These are phyloP conservation scores for Mylabris sibirica DNA, from an alignment of 2,888 invertebrate genomes.

Conservation along the genomic window DNA sequence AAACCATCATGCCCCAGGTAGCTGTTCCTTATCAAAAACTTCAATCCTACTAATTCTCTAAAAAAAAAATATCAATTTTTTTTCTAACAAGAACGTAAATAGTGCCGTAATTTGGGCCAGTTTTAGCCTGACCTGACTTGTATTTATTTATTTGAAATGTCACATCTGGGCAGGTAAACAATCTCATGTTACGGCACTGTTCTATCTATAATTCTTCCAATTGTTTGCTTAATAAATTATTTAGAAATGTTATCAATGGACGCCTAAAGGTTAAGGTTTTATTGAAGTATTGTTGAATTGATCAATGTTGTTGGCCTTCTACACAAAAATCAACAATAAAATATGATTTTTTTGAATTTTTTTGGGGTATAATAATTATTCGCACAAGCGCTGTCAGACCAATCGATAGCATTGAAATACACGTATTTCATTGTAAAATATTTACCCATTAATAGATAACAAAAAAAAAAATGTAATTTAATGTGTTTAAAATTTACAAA, in stretches of 20 bases:
- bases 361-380: background rate
- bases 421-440: background rate
- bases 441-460: background rate
- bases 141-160: too few species aligned
- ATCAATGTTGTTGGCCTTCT: background rate
- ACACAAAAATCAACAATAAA: background rate
- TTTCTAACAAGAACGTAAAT: background rate
- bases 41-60: constrained; percentile 8
- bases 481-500: background rate
- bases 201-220: background rate
- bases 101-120: background rate
- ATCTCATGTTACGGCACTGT: background rate
- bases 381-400: background rate
- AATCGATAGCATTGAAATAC: background rate
- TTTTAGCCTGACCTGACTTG: background rate
- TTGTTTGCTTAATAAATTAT: background rate
- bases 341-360: constrained; percentile 5
- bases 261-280: background rate
- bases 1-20: constrained; percentile 44
- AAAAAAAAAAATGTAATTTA: background rate
- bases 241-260: background rate
- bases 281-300: background rate
- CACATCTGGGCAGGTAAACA: background rate
- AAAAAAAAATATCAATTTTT: background rate
- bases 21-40: constrained; percentile 25